phyloP scores from a whole-genome alignment of 2,113 vertebrate species.

The Euleptes europaea region DNA sequence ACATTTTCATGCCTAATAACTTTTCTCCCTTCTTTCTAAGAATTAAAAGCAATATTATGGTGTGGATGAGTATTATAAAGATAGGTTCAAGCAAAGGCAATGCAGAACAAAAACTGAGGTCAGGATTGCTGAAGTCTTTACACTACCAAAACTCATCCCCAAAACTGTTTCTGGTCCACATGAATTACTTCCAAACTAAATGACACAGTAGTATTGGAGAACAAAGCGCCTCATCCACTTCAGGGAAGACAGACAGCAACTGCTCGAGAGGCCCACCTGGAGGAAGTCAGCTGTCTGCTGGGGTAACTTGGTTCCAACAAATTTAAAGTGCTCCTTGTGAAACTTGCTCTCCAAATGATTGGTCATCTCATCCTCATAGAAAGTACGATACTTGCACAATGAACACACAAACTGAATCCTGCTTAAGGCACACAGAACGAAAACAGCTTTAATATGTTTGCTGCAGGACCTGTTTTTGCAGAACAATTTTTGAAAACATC shows the following conservation, averaged over 20 bases:
- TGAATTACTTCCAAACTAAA: not conserved
- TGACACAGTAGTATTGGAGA: not conserved
- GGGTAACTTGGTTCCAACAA: conserved; percentile 85
- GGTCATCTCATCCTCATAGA: conserved; percentile 91
- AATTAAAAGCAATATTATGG: not conserved
- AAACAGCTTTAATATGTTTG: not conserved
- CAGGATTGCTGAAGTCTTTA: not conserved
- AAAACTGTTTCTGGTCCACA: not conserved
- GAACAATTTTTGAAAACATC: not conserved
- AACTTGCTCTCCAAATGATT: conserved; percentile 90
- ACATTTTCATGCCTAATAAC: not conserved
- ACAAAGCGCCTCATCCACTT: not conserved
- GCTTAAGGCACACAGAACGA: not conserved
- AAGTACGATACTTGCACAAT: conserved; percentile 92
- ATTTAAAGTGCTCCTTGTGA: conserved; percentile 93
- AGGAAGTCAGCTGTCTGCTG: conserved; percentile 92
- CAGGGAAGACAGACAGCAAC: not conserved
- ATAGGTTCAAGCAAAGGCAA: not conserved
- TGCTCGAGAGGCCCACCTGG: conserved; percentile 74
- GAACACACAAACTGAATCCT: conserved; percentile 94
- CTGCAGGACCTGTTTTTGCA: not conserved
- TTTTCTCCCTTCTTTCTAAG: not conserved
- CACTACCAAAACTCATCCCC: not conserved
- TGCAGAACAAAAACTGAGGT: not conserved
- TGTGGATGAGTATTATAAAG: not conserved